Evolutionary conservation across 2,888 invertebrate species (phyloP).

Genomic region (Candidula unifasciata): DNA sequence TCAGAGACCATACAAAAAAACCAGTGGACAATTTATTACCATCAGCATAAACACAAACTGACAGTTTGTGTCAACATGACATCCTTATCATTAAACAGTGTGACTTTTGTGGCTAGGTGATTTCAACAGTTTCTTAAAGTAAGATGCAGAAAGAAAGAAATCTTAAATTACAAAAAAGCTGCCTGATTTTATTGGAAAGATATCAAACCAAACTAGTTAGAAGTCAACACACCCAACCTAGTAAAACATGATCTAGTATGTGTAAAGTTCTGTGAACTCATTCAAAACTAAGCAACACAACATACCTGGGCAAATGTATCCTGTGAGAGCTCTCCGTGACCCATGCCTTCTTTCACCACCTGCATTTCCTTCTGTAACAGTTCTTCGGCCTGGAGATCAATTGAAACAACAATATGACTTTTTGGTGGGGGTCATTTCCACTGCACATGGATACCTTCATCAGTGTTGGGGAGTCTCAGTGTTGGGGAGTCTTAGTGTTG

Average conservation of each 20-base stretch:
- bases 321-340: slow-evolving; percentile 93
- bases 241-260: background rate
- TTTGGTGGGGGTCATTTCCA: background rate
- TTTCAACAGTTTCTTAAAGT: too few relatives aligned
- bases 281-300: background rate
- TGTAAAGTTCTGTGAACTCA: too few relatives aligned
- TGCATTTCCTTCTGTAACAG: slow-evolving; percentile 85
- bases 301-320: slow-evolving; percentile 87
- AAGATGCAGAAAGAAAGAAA: too few relatives aligned
- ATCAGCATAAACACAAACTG: too few relatives aligned
- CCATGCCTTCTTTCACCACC: slow-evolving; percentile 93
- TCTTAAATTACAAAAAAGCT: background rate
- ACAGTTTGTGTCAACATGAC: too few relatives aligned
- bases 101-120: too few relatives aligned
- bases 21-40: too few relatives aligned
- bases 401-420: background rate
- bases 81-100: too few relatives aligned
- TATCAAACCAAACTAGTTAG: background rate
- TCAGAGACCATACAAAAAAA: too few relatives aligned
- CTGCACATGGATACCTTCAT: background rate
- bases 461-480: too few relatives aligned
- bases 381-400: slow-evolving; percentile 63
- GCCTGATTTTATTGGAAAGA: background rate
- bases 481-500: too few relatives aligned
- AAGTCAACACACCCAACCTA: background rate